Percentiles rank a stretch among this genome's conserved stretches.
Conservation (phyloP, 2,113 vertebrate species). For the Dunckerocampus dactyliophorus region DNA sequence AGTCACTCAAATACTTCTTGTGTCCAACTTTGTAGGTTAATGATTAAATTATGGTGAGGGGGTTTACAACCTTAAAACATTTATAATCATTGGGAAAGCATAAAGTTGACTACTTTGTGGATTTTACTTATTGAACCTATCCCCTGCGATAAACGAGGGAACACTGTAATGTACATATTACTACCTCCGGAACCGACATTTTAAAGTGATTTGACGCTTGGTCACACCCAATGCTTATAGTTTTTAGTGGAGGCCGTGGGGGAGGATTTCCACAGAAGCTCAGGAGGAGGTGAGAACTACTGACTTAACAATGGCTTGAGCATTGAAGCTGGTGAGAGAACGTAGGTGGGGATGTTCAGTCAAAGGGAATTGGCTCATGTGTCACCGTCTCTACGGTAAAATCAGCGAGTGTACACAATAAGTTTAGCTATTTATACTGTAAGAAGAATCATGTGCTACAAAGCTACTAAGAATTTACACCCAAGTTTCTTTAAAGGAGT, state of each 20-base stretch:
- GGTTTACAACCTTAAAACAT: too few species aligned
- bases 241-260: slow-evolving; percentile 44
- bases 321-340: slow-evolving; percentile 27
- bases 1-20: too few species aligned
- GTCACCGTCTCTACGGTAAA: slow-evolving; percentile 7
- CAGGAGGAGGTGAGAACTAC: slow-evolving; percentile 45
- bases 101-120: too few species aligned
- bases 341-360: background rate
- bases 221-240: slow-evolving; percentile 9
- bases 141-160: too few species aligned
- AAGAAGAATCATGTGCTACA: slow-evolving; percentile 8
- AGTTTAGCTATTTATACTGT: background rate
- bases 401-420: slow-evolving; percentile 4
- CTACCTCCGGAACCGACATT: background rate
- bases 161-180: too few species aligned
- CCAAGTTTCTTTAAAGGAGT: too few species aligned
- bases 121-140: too few species aligned
- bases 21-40: too few species aligned
- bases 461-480: background rate
- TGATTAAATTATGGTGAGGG: too few species aligned
- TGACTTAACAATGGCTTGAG: slow-evolving; percentile 33
- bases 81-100: too few species aligned
- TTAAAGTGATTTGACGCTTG: slow-evolving; percentile 14
- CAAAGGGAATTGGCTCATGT: background rate
- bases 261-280: slow-evolving; percentile 24